phyloP scores from a whole-genome alignment of 2,797 vertebrate species.

The Moxostoma hubbsi region DNA sequence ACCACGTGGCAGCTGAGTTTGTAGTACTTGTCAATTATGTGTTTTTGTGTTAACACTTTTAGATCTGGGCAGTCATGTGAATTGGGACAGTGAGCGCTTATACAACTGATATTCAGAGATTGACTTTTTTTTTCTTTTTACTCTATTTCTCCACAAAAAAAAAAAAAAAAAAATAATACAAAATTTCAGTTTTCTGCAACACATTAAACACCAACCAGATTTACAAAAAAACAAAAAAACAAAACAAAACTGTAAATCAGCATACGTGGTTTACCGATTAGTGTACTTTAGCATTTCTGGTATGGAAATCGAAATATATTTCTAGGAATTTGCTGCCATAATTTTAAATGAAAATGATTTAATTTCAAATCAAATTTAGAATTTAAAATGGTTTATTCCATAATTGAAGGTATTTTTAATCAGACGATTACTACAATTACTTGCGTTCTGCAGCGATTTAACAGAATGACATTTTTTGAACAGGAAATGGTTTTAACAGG shows the following conservation, averaged over 20 bases:
- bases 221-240: background rate
- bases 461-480: too few relatives aligned
- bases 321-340: background rate
- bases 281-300: conserved; percentile 54
- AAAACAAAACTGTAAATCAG: background rate
- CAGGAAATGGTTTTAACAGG: background rate
- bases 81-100: conserved; percentile 68
- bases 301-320: conserved; percentile 72
- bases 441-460: too few relatives aligned
- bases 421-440: background rate
- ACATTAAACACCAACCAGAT: background rate
- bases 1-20: conserved; percentile 87
- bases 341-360: too few relatives aligned
- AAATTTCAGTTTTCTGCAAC: background rate
- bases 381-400: too few relatives aligned
- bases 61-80: conserved; percentile 61
- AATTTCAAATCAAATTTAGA: background rate
- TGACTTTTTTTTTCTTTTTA: conserved; percentile 50
- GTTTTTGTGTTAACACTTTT: conserved; percentile 61
- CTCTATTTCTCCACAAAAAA: background rate
- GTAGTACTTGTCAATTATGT: conserved; percentile 64
- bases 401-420: background rate
- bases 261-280: background rate
- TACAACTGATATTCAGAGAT: conserved; percentile 50
- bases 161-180: too few relatives aligned